A percentile compares a stretch with the other conserved stretches of the same genome.
phyloP scores from a whole-genome alignment of 2,797 vertebrate genomes.

The Pitangus sulphuratus region DNA sequence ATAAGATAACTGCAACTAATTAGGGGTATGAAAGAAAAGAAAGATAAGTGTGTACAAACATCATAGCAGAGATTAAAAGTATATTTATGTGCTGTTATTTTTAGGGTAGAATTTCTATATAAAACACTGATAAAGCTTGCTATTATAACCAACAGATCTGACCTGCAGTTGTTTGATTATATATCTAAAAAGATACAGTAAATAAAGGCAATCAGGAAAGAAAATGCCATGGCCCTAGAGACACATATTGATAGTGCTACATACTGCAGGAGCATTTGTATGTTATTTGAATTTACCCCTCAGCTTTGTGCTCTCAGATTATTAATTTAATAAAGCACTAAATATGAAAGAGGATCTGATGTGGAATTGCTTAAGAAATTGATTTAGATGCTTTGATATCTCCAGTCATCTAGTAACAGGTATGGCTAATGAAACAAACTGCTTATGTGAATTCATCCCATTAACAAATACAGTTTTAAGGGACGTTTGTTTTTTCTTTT shows the following conservation, averaged over 20 bases:
- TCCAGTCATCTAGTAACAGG: background rate
- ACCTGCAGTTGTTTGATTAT: background rate
- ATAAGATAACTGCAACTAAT: constrained; percentile 32
- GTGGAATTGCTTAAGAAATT: constrained; percentile 21
- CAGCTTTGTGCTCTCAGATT: background rate
- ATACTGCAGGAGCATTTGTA: background rate
- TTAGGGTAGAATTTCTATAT: background rate
- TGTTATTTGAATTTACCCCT: background rate
- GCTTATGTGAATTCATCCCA: background rate
- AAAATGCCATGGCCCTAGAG: background rate
- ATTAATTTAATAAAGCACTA: background rate
- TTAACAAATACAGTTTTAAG: background rate
- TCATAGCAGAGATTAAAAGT: constrained; percentile 8
- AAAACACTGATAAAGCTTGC: background rate
- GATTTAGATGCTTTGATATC: constrained; percentile 23
- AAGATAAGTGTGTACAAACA: constrained; percentile 24
- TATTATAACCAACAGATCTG: background rate
- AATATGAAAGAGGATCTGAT: background rate
- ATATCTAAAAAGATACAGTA: background rate
- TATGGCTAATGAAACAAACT: background rate
- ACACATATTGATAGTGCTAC: background rate
- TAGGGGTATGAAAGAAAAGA: constrained; percentile 1
- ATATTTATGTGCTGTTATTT: background rate
- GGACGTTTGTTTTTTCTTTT: background rate
- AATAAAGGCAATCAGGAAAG: background rate